phyloP scores from a whole-genome alignment of 2,113 vertebrate species.

The Megatriorchis doriae region DNA sequence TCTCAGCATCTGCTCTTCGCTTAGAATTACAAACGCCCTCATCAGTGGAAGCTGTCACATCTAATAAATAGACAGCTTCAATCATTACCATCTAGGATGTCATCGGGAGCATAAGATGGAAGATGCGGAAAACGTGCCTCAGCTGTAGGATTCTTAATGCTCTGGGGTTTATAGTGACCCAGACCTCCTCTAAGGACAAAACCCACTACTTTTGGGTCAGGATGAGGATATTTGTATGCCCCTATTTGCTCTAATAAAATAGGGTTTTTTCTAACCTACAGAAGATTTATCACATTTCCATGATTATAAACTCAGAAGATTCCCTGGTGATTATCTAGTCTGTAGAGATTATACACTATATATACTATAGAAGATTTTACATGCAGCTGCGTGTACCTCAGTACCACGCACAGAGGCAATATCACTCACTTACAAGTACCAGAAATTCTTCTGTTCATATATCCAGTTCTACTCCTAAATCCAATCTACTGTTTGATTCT shows the following conservation, averaged over 20 bases:
- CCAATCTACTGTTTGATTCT: neutral
- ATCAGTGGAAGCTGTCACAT: neutral
- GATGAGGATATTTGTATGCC: neutral
- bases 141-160: neutral
- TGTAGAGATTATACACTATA: neutral
- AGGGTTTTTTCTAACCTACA: neutral
- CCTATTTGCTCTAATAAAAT: neutral
- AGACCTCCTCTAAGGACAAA: neutral
- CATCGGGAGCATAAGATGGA: neutral
- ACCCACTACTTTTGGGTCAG: neutral
- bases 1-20: neutral
- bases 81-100: neutral
- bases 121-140: neutral
- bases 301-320: neutral
- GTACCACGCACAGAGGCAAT: neutral
- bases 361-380: neutral
- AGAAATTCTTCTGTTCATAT: neutral
- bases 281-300: neutral
- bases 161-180: neutral
- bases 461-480: neutral
- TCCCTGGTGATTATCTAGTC: neutral
- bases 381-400: neutral
- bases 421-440: neutral
- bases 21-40: neutral
- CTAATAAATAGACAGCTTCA: slow-evolving; percentile 10